Evolutionary conservation across 2,888 invertebrate species (phyloP), one percentile per base, ranked within the genome.

Genomic region (Andrena marginata): DNA sequence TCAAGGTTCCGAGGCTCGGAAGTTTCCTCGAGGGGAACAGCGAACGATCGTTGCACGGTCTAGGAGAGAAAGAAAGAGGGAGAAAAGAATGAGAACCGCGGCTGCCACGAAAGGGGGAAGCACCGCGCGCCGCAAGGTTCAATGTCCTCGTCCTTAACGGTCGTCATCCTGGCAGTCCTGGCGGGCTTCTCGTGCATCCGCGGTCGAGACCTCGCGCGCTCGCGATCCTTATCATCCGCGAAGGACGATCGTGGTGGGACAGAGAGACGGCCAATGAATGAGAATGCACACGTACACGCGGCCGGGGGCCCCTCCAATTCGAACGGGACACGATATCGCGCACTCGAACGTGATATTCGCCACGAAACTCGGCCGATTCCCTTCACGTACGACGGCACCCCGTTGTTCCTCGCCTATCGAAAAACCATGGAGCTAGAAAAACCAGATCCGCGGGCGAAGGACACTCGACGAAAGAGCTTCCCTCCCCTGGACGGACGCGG

Each of bases 81-180:
- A 31, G 65, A 76, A 77, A 78, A 69, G 82, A 82, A 77, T 82
- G 83, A 82, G 83, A 82, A 83, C 83, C 83, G 77, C 82, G 77
- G 82, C 42, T 29, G 60, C 20, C 54, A 75, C 60, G 72, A 82
- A 78, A 78, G 75, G 68, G 68, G 83, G 74, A 74, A 62, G 70
- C 67, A 65, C 71, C 69, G 63, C 75, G 42, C 75, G 64, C 60
- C 62, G 64, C 73, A 48, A 84, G 76, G 86, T 86, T 86, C 86
- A 86, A 86, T 23, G 86, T 84, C 86, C 86, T 74, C 86, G 77
- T 84, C 81, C 82, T 86, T 79, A 85, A 84, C 86, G 84, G 77
- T 75, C 86, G 84, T 87, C 84, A 86, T 86, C 82, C 86, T 84
- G 72, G 72, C 75, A 81, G 70, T 78, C 82, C 78, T 85, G 77